Evolutionary conservation across 92 coral and sea anemone genomes (phyloP).

Genomic region (Montipora capitata): DNA sequence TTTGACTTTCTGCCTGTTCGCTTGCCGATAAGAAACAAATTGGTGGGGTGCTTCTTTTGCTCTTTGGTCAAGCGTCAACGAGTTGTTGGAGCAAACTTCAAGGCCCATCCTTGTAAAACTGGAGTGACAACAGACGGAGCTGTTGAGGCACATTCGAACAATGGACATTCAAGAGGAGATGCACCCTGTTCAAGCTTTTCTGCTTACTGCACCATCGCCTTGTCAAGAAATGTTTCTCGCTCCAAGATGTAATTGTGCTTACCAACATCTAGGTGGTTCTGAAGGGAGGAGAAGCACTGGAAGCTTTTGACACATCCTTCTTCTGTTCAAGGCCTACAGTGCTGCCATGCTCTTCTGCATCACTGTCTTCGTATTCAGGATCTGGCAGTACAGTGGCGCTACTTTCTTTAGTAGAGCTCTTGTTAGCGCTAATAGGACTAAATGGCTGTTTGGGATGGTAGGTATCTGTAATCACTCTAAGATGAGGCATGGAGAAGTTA

Average conservation of each 20-base stretch:
- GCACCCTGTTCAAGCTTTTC: constrained; percentile 3
- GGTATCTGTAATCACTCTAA: background rate
- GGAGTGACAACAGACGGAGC: background rate
- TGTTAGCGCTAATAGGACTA: background rate
- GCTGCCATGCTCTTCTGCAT: background rate
- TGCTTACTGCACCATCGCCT: constrained; percentile 46
- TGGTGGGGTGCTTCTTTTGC: background rate
- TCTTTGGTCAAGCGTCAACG: background rate
- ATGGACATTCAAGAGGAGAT: background rate
- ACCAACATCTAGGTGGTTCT: constrained; percentile 63
- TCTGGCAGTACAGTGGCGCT: constrained; percentile 1
- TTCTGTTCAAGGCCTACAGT: constrained; percentile 36
- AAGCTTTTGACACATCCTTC: constrained; percentile 63
- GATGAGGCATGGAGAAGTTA: background rate
- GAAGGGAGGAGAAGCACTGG: constrained; percentile 60
- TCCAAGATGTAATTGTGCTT: constrained; percentile 33
- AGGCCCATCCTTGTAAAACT: background rate
- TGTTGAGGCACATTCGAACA: background rate
- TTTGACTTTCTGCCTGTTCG: constrained; percentile 4
- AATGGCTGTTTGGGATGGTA: constrained; percentile 11
- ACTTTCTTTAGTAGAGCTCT: background rate
- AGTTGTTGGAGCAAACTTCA: background rate
- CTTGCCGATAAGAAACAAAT: background rate
- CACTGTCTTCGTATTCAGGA: background rate
- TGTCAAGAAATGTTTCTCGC: constrained; percentile 59